Evolutionary conservation across 30 jellyfish, hydroid and myxozoan species (phyloP).

Genomic region (Aurelia aurita complex sp. Pacific): DNA sequence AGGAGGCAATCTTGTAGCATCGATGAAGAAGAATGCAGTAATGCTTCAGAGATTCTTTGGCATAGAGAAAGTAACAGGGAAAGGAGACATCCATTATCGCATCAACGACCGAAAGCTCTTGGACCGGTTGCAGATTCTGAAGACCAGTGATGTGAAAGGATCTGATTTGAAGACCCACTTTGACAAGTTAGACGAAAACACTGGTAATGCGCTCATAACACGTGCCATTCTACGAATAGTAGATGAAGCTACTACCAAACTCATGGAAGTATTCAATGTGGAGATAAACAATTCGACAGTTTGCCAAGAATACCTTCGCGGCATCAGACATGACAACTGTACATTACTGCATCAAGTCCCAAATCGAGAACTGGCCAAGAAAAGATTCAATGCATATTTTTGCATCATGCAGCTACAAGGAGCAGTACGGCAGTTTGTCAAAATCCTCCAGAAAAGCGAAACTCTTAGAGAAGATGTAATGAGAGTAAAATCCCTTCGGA

Average conservation of each 20-base stretch:
- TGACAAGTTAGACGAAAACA: conserved; percentile 3
- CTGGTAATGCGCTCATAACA: conserved; percentile 17
- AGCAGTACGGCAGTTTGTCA: background rate
- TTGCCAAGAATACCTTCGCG: conserved; percentile 25
- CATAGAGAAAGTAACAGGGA: conserved; percentile 18
- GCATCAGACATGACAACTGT: conserved; percentile 34
- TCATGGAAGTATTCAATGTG: background rate
- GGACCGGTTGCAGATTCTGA: conserved; percentile 7
- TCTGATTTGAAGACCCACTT: conserved; percentile 1
- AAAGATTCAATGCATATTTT: conserved; percentile 32
- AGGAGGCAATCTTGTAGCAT: background rate
- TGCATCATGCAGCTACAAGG: conserved; percentile 52
- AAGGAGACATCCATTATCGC: conserved; percentile 2
- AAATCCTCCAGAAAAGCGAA: background rate
- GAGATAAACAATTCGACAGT: conserved; percentile 3
- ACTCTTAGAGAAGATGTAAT: background rate
- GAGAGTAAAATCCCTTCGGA: background rate
- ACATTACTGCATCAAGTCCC: conserved; percentile 22
- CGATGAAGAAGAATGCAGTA: conserved; percentile 19
- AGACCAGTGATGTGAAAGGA: background rate
- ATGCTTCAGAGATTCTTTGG: conserved; percentile 36
- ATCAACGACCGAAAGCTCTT: conserved; percentile 15
- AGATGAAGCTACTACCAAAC: conserved; percentile 4
- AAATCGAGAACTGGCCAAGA: background rate
- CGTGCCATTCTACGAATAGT: conserved; percentile 1